These are phyloP conservation scores for Lepus oiostolus DNA, from an alignment of 2,797 vertebrate species.

Conservation along the genomic window DNA sequence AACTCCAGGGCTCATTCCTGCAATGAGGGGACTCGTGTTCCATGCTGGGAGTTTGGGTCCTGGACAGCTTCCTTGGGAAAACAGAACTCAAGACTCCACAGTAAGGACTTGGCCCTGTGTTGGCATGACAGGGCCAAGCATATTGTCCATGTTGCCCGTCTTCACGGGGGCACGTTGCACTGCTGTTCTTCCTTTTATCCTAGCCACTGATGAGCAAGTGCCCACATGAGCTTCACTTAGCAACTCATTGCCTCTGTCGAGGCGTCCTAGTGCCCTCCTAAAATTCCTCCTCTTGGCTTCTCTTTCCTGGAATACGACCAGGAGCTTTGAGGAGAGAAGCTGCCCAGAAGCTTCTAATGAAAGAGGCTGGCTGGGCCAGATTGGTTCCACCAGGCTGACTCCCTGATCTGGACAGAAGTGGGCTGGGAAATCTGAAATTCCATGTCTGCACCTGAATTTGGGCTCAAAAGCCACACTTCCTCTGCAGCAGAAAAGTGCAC, in stretches of 20 bases:
- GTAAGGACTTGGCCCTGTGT: not conserved
- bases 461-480: not conserved
- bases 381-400: not conserved
- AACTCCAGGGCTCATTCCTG: not conserved
- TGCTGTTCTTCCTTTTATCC: conserved; percentile 33
- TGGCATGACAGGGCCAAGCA: conserved; percentile 29
- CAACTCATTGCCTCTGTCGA: conserved; percentile 31
- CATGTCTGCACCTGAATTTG: not conserved
- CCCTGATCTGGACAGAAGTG: not conserved
- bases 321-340: not conserved
- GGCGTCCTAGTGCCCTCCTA: not conserved
- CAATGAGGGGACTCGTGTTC: not conserved
- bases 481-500: not conserved
- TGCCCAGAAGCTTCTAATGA: conserved; percentile 3
- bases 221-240: not conserved
- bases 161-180: not conserved
- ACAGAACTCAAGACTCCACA: not conserved
- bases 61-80: conserved; percentile 25
- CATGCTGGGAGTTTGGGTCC: not conserved
- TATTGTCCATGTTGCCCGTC: not conserved
- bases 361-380: conserved; percentile 9
- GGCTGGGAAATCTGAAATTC: conserved; percentile 15
- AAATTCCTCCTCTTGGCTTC: conserved; percentile 4
- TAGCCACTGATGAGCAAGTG: not conserved
- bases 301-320: not conserved